A percentile compares a stretch with the other conserved stretches of the same genome.
These are phyloP conservation scores for Eubasilissa regina DNA, from an alignment of 1,140 invertebrate genomes.

Conservation along the genomic window DNA sequence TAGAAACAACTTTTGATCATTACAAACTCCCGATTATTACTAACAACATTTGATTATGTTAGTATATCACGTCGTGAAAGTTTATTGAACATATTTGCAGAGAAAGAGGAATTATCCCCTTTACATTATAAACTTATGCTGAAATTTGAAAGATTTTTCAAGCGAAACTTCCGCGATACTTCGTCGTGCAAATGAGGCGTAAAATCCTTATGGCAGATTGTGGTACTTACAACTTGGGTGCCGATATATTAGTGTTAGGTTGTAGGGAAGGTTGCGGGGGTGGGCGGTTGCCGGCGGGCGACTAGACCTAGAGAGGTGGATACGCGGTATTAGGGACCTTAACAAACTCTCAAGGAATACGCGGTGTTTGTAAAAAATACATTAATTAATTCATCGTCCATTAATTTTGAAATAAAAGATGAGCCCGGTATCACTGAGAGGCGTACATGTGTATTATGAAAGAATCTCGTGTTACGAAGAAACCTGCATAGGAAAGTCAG, in stretches of 20 bases:
- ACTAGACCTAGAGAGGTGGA: too few relatives aligned
- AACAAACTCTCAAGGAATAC: background rate
- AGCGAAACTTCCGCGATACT: slow-evolving; percentile 42
- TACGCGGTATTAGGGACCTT: background rate
- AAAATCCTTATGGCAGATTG: slow-evolving; percentile 42
- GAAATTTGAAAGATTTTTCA: slow-evolving; percentile 51
- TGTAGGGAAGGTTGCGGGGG: background rate
- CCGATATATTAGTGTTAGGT: background rate
- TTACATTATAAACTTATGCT: slow-evolving; percentile 46
- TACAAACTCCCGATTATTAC: background rate
- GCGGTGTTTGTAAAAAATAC: too few relatives aligned
- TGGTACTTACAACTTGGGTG: slow-evolving; percentile 8
- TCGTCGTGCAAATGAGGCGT: slow-evolving; percentile 48
- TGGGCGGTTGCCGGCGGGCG: too few relatives aligned
- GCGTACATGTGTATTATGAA: too few relatives aligned
- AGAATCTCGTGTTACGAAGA: too few relatives aligned
- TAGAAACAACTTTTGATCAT: background rate
- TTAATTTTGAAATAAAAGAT: too few relatives aligned
- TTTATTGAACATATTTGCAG: background rate
- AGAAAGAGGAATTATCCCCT: slow-evolving; percentile 17
- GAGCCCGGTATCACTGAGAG: too few relatives aligned
- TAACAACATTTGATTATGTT: slow-evolving; percentile 7
- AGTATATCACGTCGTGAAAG: background rate
- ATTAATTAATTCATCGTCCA: too few relatives aligned
- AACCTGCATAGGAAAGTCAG: too few relatives aligned